phyloP scores from a whole-genome alignment of 2,113 vertebrate species.

The Odontophorus gujanensis region DNA sequence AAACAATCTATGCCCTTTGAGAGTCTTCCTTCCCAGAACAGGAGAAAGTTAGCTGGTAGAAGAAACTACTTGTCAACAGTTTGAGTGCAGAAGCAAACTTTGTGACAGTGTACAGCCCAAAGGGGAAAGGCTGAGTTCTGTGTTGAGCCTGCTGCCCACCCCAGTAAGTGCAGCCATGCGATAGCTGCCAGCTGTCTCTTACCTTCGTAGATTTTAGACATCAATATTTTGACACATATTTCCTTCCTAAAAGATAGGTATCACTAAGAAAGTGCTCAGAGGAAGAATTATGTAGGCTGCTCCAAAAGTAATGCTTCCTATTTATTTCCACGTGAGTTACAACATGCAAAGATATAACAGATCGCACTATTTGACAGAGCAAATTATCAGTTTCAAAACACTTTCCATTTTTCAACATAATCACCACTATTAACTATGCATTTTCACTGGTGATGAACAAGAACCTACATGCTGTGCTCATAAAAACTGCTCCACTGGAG shows the following conservation, averaged over 20 bases:
- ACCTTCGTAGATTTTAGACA: background rate
- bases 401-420: background rate
- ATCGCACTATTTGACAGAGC: too few relatives aligned
- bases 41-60: background rate
- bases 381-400: background rate
- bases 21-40: background rate
- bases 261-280: background rate
- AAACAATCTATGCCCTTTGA: background rate
- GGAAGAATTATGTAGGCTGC: background rate
- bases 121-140: conserved; percentile 18
- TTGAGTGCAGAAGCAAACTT: background rate
- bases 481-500: too few relatives aligned
- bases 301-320: background rate
- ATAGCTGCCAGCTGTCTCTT: conserved; percentile 19
- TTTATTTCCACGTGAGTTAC: background rate
- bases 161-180: background rate
- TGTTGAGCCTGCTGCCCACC: background rate
- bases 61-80: conserved; percentile 5
- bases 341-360: background rate
- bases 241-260: conserved; percentile 47
- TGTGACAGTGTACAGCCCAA: background rate
- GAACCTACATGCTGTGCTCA: background rate
- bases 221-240: background rate
- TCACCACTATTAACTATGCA: background rate
- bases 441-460: background rate